Conservation (phyloP, 2,888 invertebrate genomes). For the Melinopterus prodromus region DNA sequence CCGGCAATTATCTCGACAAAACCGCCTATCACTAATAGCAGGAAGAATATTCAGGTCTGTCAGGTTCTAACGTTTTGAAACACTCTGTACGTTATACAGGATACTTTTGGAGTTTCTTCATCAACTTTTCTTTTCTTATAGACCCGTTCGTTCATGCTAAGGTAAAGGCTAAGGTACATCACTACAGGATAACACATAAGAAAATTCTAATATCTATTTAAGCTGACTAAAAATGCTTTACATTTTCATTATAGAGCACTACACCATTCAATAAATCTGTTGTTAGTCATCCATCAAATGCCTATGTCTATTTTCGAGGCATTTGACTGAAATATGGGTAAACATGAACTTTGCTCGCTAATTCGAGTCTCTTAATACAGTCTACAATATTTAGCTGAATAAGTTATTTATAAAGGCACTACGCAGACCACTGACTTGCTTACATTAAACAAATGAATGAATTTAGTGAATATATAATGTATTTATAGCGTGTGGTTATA, state of each 20-base stretch:
- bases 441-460: slow-evolving; percentile 23
- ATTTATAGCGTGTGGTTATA: background rate
- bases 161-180: no score
- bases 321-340: background rate
- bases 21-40: background rate
- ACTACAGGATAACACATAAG: no score
- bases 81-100: no score
- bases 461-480: slow-evolving; percentile 10
- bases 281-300: background rate
- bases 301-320: background rate
- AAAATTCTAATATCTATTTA: no score
- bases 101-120: no score
- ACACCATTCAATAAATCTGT: no score
- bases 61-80: background rate
- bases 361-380: background rate
- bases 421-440: slow-evolving; percentile 13
- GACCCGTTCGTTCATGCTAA: no score
- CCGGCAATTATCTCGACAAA: background rate
- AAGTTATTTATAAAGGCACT: background rate
- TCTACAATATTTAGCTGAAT: background rate
- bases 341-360: background rate
- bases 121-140: no score
- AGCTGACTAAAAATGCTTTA: no score
- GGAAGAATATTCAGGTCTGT: background rate
- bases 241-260: no score